Evolutionary conservation across 2,888 invertebrate genomes (phyloP).

Genomic region (Cosmorhoe ocellata): DNA sequence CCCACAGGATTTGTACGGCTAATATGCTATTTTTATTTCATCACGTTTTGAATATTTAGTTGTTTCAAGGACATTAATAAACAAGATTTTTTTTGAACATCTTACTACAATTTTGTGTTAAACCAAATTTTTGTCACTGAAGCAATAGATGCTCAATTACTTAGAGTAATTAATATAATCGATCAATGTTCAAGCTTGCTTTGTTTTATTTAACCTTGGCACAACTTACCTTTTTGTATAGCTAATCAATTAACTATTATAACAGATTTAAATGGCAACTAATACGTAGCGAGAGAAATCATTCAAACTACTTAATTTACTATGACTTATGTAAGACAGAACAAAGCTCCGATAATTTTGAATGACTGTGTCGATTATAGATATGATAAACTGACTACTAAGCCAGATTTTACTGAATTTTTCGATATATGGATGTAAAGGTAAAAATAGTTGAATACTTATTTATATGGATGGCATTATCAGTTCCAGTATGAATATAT

Average conservation of each 20-base stretch:
- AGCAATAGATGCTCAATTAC: too few species aligned
- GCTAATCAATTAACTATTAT: constrained; percentile 5
- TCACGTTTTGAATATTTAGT: constrained; percentile 13
- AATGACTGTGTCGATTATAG: too few species aligned
- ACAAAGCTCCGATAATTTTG: too few species aligned
- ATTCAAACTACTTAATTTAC: background rate
- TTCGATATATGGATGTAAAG: too few species aligned
- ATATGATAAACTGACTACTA: too few species aligned
- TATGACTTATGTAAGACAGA: constrained; percentile 5
- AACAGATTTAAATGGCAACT: constrained; percentile 2
- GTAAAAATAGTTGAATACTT: too few species aligned
- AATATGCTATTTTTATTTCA: constrained; percentile 58
- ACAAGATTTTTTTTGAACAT: too few species aligned
- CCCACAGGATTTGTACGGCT: constrained; percentile 50
- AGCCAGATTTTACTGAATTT: too few species aligned
- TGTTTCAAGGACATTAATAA: background rate
- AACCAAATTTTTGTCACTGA: too few species aligned
- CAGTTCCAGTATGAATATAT: too few species aligned
- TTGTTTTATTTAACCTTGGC: constrained; percentile 8
- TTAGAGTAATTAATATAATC: constrained; percentile 2
- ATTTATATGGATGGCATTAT: too few species aligned
- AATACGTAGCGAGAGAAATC: background rate
- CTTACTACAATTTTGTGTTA: too few species aligned
- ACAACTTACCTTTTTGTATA: constrained; percentile 6
- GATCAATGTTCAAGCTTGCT: constrained; percentile 7